Base-by-base conservation (phyloP, 2,113 vertebrate genomes). In the Orientallactaga bullata region DNA sequence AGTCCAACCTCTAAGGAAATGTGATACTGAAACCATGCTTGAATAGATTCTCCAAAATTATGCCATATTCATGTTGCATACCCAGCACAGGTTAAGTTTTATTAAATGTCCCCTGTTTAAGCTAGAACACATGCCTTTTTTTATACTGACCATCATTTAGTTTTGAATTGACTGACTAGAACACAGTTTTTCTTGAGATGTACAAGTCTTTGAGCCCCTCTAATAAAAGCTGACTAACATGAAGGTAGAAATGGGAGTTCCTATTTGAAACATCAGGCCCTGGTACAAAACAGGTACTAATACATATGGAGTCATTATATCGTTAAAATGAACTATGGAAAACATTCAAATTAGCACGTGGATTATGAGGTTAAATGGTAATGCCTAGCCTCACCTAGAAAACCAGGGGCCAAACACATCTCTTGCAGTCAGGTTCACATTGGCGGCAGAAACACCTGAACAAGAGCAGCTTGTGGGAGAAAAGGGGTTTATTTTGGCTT, bases 311-410 rank as follows among this genome's bases (percentile, higher is more conserved):
- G 21, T 58, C 18, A n/a, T 69, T 16, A 51, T 32, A 35, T 35
- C 51, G 47, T 89, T 30, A 65, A 79, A 71, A 65, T 60, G 7
- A 23, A 30, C 21, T 8, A 17, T 69, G 55, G 92, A 90, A 60
- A 28, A 47, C 1, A 35, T 55, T 42, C 60, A 76, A n/a, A 55
- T 37, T 86, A 58, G 3, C 13, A 30, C 23, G 26, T 47, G 42
- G 42, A n/a, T 37, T 8, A 65, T n/a, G 65, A 63, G 47, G 23
- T 63, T 63, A 73, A 58, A 71, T 51, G 30, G 66, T 55, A 3
- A 5, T 11, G 42, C 99, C 96, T 98, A 98, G 96, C 98, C 99
- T 98, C 30, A 99, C 98, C 98, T 98, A 98, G 92, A 47, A 8
- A 99, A 99, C 95, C 0, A 61, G 69, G 5, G 66, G 7, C 26